phyloP scores from a whole-genome alignment of 2,888 invertebrate species.

The Leptinotarsa juncta region DNA sequence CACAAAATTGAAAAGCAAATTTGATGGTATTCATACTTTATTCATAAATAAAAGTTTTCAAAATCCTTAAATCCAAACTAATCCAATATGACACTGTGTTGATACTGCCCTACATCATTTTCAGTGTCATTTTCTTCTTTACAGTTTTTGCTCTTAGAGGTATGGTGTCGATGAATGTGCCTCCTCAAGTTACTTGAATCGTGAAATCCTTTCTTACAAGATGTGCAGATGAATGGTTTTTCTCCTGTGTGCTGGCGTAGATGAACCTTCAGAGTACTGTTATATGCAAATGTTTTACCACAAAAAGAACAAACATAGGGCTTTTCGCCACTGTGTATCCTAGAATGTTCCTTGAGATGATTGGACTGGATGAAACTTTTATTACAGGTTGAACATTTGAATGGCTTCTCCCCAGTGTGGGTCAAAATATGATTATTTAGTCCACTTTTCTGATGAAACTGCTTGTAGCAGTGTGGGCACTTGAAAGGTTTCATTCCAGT shows the following conservation, averaged over 20 bases:
- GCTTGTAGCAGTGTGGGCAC: conserved; percentile 57
- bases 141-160: neutral
- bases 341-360: conserved; percentile 57
- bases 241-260: conserved; percentile 64
- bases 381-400: conserved; percentile 63
- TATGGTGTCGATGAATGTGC: conserved; percentile 44
- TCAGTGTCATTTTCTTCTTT: neutral
- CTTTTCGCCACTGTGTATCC: conserved; percentile 58
- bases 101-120: neutral
- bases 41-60: neutral
- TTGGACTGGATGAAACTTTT: conserved; percentile 58
- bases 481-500: conserved; percentile 57
- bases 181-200: conserved; percentile 49
- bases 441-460: conserved; percentile 55
- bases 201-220: conserved; percentile 61
- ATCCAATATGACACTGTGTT: neutral
- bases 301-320: conserved; percentile 51
- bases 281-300: conserved; percentile 61
- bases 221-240: conserved; percentile 64
- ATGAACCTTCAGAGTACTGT: conserved; percentile 65
- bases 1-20: too few relatives aligned
- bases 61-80: neutral
- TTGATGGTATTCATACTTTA: neutral
- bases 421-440: conserved; percentile 57
- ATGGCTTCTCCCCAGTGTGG: conserved; percentile 59